Evolutionary conservation across 2,888 invertebrate species (phyloP).

Genomic region (Portevinia maculata): DNA sequence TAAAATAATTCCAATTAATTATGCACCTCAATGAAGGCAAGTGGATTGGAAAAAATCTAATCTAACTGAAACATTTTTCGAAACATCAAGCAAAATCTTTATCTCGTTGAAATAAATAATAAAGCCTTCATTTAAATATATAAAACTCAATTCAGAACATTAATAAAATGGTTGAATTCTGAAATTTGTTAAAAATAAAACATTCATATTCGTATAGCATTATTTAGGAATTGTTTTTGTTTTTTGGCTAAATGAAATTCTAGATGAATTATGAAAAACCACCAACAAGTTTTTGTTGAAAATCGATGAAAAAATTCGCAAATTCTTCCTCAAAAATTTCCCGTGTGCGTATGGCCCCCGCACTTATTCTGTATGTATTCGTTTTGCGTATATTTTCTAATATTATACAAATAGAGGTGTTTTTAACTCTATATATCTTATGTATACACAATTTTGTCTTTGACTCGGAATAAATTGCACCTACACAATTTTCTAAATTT

Average conservation of each 20-base stretch:
- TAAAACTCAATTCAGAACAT: neutral
- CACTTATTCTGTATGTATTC: constrained; percentile 24
- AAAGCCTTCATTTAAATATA: constrained; percentile 2
- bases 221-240: constrained; percentile 9
- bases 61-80: neutral
- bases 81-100: constrained; percentile 14
- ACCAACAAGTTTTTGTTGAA: constrained; percentile 12
- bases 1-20: too few species aligned
- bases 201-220: constrained; percentile 15
- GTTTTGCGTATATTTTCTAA: constrained; percentile 25
- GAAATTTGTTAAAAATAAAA: constrained; percentile 30
- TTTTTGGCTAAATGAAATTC: constrained; percentile 34
- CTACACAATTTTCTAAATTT: constrained; percentile 75
- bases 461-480: constrained; percentile 68
- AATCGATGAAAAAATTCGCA: constrained; percentile 33
- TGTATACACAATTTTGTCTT: constrained; percentile 36
- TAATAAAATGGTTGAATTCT: neutral
- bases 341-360: neutral
- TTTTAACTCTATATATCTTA: constrained; percentile 30
- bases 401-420: constrained; percentile 24
- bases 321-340: constrained; percentile 32
- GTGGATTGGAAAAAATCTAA: too few species aligned
- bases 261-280: constrained; percentile 43
- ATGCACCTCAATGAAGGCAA: too few species aligned
- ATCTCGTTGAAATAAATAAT: constrained; percentile 27